Evolutionary conservation across 2,888 invertebrate genomes (phyloP), one percentile per base, ranked within the genome.

Genomic region (Mesopsocus fuscifrons): DNA sequence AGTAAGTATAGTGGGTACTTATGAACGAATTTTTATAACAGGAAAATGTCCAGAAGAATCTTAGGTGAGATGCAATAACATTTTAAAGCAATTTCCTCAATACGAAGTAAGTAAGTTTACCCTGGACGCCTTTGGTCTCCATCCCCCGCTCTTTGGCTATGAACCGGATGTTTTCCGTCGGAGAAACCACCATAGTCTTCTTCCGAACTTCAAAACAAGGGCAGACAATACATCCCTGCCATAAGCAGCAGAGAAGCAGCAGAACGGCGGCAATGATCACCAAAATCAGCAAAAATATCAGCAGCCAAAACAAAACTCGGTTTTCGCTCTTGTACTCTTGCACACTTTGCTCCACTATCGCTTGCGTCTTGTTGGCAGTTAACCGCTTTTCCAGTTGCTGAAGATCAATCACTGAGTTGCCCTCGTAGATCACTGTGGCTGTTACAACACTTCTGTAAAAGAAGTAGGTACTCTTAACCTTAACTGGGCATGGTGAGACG

Each of bases 181-280:
- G 43, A 16, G 35, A 43, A 9, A 43, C 38, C 11, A 43, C 35
- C 3, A 32, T n/a, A 26, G 8, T 26, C 21, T 38, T 38, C 21
- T 20, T 15, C 9, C 21, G n/a, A 20, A 38, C 20, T 9, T 20
- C 38, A 5, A 38, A 4, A 17, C 43, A 35, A 3, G 51, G 76
- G 53, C 80, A 84, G 42, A 83, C 68, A n/a, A 84, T 84, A 55
- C 85, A 85, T 53, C 79, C 78, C 52, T 80, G 78, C 56, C 84
- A 85, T 49, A 84, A 76, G 55, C 85, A 85, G 60, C 87, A 88
- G 46, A 82, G 67, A 48, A 87, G 71, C 41, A 85, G 64, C 42
- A 76, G 67, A 45, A 82, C 60, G 49, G 82, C 68, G 9, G 78
- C 71, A 21, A 83, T 53, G 0, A 84, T 70, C 50, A 84, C 71